phyloP scores from a whole-genome alignment of 2,113 vertebrate species.

The Numenius arquata region DNA sequence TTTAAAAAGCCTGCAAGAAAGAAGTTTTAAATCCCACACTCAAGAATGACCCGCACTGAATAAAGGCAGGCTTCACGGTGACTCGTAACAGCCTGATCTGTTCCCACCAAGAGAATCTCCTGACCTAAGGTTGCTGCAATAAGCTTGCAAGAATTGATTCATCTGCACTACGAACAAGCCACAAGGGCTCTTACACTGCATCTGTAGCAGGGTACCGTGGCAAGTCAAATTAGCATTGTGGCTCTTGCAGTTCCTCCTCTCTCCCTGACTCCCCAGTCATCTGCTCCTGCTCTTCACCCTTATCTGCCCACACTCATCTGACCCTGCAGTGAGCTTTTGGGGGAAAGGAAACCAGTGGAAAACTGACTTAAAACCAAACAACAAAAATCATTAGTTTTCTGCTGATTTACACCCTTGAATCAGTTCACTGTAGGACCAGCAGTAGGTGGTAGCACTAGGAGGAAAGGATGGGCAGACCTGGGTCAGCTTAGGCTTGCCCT shows the following conservation, averaged over 20 bases:
- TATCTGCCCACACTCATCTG: neutral
- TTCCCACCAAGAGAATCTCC: neutral
- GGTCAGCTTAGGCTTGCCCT: too few species aligned
- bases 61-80: neutral
- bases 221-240: neutral
- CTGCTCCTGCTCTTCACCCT: neutral
- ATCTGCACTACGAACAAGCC: neutral
- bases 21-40: neutral
- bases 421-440: neutral
- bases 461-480: neutral
- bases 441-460: neutral
- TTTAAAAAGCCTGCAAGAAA: neutral
- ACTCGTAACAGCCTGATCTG: neutral
- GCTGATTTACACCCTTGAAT: neutral
- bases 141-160: neutral
- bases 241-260: neutral
- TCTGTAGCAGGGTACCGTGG: neutral
- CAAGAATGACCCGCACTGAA: neutral
- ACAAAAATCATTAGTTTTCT: neutral
- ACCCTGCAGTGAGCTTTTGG: accelerated
- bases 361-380: neutral
- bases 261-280: neutral
- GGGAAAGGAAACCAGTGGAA: neutral
- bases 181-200: neutral
- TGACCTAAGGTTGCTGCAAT: neutral